Evolutionary conservation across 2,888 invertebrate genomes (phyloP).

Genomic region (Crematogaster levior): DNA sequence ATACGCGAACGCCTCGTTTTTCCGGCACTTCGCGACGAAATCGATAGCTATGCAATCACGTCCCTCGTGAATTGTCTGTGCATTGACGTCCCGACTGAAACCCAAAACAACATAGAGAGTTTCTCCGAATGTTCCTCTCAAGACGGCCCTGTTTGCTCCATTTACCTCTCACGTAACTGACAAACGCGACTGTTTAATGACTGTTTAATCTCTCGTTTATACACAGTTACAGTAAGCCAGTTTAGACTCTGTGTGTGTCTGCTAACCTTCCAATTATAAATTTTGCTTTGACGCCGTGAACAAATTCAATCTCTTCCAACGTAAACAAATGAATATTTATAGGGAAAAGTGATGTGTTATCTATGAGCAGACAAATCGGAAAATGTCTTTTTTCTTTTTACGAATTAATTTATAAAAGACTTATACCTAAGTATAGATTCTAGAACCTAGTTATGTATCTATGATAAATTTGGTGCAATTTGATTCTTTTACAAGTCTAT

Average conservation of each 20-base stretch:
- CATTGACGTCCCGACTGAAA: conserved; percentile 13
- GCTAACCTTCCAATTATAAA: conserved; percentile 38
- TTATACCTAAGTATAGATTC: not conserved
- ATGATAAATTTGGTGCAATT: not conserved
- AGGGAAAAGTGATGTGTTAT: conserved; percentile 4
- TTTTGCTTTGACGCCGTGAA: conserved; percentile 31
- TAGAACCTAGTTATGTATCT: not conserved
- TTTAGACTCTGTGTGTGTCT: conserved; percentile 11
- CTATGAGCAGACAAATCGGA: conserved; percentile 2
- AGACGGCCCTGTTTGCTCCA: conserved; percentile 11
- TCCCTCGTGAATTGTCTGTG: conserved; percentile 50
- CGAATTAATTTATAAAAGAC: not conserved
- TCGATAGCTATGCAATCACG: conserved; percentile 65
- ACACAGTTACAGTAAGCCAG: not conserved
- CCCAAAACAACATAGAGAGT: not conserved
- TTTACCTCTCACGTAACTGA: conserved; percentile 17
- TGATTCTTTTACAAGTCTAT: not conserved
- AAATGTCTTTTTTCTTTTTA: not conserved
- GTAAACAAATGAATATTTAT: conserved; percentile 51
- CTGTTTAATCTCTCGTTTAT: conserved; percentile 29
- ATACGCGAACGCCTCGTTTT: conserved; percentile 52
- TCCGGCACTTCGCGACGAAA: conserved; percentile 52
- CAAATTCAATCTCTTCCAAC: conserved; percentile 30
- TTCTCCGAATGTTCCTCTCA: conserved; percentile 21
- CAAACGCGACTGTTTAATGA: conserved; percentile 37